Evolutionary conservation across 2,888 invertebrate species (phyloP).

Genomic region (Tenthredo amoena): DNA sequence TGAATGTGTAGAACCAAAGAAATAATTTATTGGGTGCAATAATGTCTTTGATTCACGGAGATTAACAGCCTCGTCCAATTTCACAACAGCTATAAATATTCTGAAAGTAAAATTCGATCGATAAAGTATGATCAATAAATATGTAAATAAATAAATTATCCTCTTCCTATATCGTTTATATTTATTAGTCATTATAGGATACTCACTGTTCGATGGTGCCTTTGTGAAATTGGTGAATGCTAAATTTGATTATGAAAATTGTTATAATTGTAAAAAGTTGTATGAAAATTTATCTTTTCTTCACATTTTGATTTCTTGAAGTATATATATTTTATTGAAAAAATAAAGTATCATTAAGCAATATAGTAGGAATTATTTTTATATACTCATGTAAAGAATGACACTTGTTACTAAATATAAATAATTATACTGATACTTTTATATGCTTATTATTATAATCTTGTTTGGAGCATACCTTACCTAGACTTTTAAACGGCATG

Average conservation of each 20-base stretch:
- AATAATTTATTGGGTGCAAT: conserved; percentile 15
- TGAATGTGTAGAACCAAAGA: conserved; percentile 34
- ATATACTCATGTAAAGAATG: conserved; percentile 60
- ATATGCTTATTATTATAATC: not conserved
- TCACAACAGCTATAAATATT: conserved; percentile 24
- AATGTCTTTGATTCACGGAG: conserved; percentile 1
- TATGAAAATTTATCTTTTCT: not conserved
- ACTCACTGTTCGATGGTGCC: conserved; percentile 29
- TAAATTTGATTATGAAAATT: not conserved
- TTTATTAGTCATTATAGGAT: conserved; percentile 15
- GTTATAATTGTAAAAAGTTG: conserved; percentile 28
- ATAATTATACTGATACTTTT: conserved; percentile 34
- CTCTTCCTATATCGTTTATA: conserved; percentile 33
- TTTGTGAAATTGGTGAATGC: conserved; percentile 34
- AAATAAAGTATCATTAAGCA: conserved; percentile 62
- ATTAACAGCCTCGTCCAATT: conserved; percentile 5
- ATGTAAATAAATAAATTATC: conserved; percentile 54
- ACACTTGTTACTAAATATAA: conserved; percentile 45
- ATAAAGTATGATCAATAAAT: conserved; percentile 53
- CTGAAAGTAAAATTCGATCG: conserved; percentile 8
- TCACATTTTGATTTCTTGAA: conserved; percentile 19
- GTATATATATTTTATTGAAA: conserved; percentile 64
- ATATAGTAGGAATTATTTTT: conserved; percentile 69
- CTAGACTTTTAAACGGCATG: not conserved
- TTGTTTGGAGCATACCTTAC: not conserved